These are phyloP conservation scores for Merluccius polli DNA, from an alignment of 2,797 vertebrate genomes.

Conservation along the genomic window DNA sequence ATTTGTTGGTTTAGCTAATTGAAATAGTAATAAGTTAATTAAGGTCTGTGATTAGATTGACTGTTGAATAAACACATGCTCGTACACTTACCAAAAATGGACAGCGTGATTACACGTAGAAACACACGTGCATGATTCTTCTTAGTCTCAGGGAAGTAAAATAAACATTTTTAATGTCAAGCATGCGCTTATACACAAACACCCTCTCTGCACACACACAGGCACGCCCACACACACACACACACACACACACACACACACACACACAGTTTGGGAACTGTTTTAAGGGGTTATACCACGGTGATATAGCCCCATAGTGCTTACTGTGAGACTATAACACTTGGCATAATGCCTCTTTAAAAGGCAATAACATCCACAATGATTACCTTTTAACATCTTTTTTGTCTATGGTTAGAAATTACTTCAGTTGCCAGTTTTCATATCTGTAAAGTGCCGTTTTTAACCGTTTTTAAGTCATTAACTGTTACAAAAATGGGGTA, in stretches of 20 bases:
- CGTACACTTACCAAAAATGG: neutral
- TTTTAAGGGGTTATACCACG: neutral
- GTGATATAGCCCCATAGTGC: slow-evolving; percentile 45
- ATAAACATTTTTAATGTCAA: neutral
- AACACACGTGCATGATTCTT: neutral
- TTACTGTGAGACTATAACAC: slow-evolving; percentile 50
- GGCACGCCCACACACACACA: neutral
- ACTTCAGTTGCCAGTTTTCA: slow-evolving; percentile 39
- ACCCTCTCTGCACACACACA: neutral
- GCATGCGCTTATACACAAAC: neutral
- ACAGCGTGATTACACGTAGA: neutral
- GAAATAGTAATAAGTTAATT: neutral
- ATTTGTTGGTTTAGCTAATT: slow-evolving; percentile 14
- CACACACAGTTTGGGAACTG: neutral
- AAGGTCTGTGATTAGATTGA: neutral
- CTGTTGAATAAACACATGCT: neutral
- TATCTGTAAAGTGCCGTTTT: slow-evolving; percentile 38
- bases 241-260: neutral
- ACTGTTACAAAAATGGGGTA: slow-evolving; percentile 44
- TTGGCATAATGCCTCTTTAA: slow-evolving; percentile 56
- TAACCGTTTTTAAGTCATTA: slow-evolving; percentile 42
- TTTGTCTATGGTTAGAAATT: slow-evolving; percentile 55
- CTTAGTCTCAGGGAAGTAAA: neutral
- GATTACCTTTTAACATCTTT: slow-evolving; percentile 46
- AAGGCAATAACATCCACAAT: slow-evolving; percentile 53